Evolutionary conservation across 2,888 invertebrate species (phyloP).

Genomic region (Sisyra terminalis): DNA sequence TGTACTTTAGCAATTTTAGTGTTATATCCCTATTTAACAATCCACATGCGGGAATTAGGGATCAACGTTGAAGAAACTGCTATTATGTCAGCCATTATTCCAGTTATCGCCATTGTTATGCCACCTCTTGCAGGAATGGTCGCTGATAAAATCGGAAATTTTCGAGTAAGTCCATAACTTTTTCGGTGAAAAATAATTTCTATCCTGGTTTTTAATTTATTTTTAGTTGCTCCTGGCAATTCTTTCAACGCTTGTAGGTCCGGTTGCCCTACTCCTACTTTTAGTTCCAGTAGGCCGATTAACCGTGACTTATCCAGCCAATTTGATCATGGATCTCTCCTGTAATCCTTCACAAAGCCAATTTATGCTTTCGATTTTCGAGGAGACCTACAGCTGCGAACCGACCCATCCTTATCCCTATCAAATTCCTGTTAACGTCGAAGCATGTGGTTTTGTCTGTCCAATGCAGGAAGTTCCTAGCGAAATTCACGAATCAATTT

Average conservation of each 20-base stretch:
- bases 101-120: constrained; percentile 59
- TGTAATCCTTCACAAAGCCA: constrained; percentile 22
- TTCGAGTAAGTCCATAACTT: constrained; percentile 37
- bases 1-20: constrained; percentile 47
- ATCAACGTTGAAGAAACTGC: constrained; percentile 66
- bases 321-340: constrained; percentile 38
- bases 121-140: constrained; percentile 60
- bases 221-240: constrained; percentile 46
- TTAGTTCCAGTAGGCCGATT: constrained; percentile 55
- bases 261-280: constrained; percentile 45
- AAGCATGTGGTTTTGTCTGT: constrained; percentile 44
- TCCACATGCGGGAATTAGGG: constrained; percentile 64
- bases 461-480: constrained; percentile 16
- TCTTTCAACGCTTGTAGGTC: constrained; percentile 50
- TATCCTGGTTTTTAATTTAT: constrained; percentile 4
- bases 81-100: constrained; percentile 63
- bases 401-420: constrained; percentile 30
- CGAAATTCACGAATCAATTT: background rate
- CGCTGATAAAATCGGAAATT: constrained; percentile 66
- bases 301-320: constrained; percentile 43
- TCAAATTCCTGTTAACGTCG: constrained; percentile 30
- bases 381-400: constrained; percentile 19
- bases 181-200: background rate
- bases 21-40: constrained; percentile 61
- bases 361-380: background rate